Evolutionary conservation across 2,113 vertebrate genomes (phyloP).

Genomic region (Spermophilus dauricus): DNA sequence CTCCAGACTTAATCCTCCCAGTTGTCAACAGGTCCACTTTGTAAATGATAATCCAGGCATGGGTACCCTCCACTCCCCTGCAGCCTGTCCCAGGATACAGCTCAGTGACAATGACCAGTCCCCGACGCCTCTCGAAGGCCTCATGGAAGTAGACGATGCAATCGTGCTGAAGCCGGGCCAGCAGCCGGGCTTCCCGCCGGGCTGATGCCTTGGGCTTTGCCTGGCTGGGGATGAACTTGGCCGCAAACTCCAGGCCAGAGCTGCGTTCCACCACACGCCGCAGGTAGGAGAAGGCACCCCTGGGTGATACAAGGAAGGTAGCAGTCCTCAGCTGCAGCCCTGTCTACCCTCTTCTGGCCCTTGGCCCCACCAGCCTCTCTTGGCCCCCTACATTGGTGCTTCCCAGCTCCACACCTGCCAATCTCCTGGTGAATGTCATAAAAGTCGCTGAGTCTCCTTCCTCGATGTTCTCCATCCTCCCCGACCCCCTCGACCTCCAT

Average conservation of each 20-base stretch:
- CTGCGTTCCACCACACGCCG: slow-evolving; percentile 94
- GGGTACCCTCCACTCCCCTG: not conserved
- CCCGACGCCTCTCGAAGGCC: slow-evolving; percentile 97
- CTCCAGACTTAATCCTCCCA: not conserved
- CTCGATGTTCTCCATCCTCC: slow-evolving; percentile 93
- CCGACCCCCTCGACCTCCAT: slow-evolving; percentile 86
- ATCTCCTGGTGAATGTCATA: slow-evolving; percentile 98
- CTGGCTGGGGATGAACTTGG: slow-evolving; percentile 97
- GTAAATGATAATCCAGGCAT: not conserved
- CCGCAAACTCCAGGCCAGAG: slow-evolving; percentile 93
- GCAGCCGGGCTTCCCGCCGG: slow-evolving; percentile 92
- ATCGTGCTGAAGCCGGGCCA: slow-evolving; percentile 95
- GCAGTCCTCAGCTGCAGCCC: not conserved
- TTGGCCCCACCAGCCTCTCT: not conserved
- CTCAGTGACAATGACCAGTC: slow-evolving; percentile 95
- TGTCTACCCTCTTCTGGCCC: not conserved
- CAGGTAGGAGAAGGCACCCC: slow-evolving; percentile 98
- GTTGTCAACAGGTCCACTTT: not conserved
- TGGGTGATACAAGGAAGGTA: slow-evolving; percentile 71
- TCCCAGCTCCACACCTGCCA: slow-evolving; percentile 89
- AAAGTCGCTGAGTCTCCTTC: slow-evolving; percentile 93
- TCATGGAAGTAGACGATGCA: slow-evolving; percentile 96
- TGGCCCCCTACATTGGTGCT: not conserved
- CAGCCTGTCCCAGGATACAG: slow-evolving; percentile 90
- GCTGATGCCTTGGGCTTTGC: slow-evolving; percentile 94